Percentiles rank a stretch among this genome's conserved stretches.
Conservation (phyloP, 2,113 vertebrate species). For the Halichoerus grypus region DNA sequence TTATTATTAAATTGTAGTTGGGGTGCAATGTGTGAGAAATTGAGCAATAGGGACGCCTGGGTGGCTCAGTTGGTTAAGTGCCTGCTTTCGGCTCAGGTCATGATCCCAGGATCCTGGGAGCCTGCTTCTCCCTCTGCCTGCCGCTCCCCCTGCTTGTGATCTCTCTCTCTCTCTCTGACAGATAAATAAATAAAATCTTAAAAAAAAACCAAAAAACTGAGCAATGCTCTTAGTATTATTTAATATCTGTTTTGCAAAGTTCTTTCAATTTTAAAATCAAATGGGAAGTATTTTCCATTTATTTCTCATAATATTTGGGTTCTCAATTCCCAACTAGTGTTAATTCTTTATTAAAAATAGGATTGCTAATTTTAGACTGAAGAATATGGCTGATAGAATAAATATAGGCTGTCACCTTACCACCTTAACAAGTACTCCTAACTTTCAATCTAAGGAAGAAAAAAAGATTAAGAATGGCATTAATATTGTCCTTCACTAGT, state of each 20-base stretch:
- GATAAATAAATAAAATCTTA: background rate
- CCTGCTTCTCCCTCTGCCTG: background rate
- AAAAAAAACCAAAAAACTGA: background rate
- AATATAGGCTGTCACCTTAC: background rate
- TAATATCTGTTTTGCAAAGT: constrained; percentile 20
- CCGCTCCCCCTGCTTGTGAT: background rate
- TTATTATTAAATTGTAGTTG: background rate
- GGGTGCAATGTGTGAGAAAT: background rate
- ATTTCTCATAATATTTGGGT: constrained; percentile 24
- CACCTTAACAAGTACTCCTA: background rate
- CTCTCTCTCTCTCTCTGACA: background rate
- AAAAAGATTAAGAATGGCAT: constrained; percentile 32
- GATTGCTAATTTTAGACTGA: background rate
- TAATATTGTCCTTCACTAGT: constrained; percentile 9
- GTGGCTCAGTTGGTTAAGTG: background rate
- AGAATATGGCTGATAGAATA: constrained; percentile 1
- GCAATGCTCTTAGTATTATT: background rate
- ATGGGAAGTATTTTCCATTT: constrained; percentile 4
- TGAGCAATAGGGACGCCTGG: background rate
- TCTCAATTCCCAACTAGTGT: background rate
- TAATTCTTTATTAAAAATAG: constrained; percentile 52
- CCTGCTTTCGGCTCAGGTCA: background rate
- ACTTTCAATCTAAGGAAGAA: constrained; percentile 25
- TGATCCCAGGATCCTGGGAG: background rate
- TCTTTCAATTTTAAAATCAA: constrained; percentile 53